A percentile compares a stretch with the other conserved stretches of the same genome.
Evolutionary conservation across 1,140 invertebrate genomes (phyloP).

Genomic region (Zaprionus nigranus): DNA sequence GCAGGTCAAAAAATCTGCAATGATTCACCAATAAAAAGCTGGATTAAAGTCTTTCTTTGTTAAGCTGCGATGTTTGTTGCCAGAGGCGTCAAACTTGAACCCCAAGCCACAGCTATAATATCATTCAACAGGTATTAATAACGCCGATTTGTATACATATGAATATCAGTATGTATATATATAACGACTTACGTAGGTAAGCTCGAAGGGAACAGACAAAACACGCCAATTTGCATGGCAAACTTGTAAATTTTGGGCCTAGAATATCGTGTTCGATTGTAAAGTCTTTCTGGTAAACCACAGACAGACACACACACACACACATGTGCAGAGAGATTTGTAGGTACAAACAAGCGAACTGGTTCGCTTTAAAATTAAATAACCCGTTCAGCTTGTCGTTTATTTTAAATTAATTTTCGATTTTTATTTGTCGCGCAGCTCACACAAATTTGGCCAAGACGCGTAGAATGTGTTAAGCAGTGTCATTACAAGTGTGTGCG

Average conservation of each 20-base stretch:
- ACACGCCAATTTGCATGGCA: slow-evolving; percentile 70
- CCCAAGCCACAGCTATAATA: background rate
- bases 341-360: slow-evolving; percentile 50
- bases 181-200: slow-evolving; percentile 7
- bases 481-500: slow-evolving; percentile 46
- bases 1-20: slow-evolving; percentile 1
- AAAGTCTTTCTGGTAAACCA: slow-evolving; percentile 45
- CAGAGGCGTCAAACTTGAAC: slow-evolving; percentile 33
- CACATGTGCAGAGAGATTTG: slow-evolving; percentile 3
- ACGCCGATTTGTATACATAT: slow-evolving; percentile 1
- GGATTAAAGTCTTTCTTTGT: slow-evolving; percentile 3
- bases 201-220: slow-evolving; percentile 13
- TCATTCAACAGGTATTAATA: slow-evolving; percentile 26
- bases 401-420: slow-evolving; percentile 72
- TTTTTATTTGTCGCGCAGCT: slow-evolving; percentile 59
- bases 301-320: slow-evolving; percentile 22
- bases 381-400: slow-evolving; percentile 60
- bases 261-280: slow-evolving; percentile 54
- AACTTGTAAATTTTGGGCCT: slow-evolving; percentile 62
- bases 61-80: slow-evolving; percentile 30
- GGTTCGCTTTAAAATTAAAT: slow-evolving; percentile 69
- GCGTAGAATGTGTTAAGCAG: slow-evolving; percentile 64
- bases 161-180: background rate
- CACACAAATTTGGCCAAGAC: slow-evolving; percentile 59
- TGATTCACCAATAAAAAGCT: background rate